Evolutionary conservation across 2,888 invertebrate genomes (phyloP).

Genomic region (Rosalia funebris): DNA sequence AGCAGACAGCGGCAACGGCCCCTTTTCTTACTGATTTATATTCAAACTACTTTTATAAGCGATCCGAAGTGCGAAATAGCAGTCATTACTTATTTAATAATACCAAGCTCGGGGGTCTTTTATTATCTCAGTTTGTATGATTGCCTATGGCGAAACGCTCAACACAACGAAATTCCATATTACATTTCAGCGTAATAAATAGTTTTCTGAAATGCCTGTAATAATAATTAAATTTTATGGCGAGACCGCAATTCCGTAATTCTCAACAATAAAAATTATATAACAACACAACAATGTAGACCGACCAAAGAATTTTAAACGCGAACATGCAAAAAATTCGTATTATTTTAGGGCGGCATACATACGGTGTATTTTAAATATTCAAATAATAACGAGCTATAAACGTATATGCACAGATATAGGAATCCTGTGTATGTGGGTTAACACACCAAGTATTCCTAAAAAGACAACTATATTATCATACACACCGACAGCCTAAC

Average conservation of each 20-base stretch:
- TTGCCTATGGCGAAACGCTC: not conserved
- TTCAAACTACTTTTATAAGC: constrained; percentile 18
- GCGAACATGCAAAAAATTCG: constrained; percentile 5
- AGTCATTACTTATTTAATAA: constrained; percentile 23
- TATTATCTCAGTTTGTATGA: constrained; percentile 14
- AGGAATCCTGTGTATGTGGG: too few species aligned
- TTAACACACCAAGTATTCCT: too few species aligned
- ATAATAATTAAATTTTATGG: constrained; percentile 36
- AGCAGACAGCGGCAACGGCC: constrained; percentile 12
- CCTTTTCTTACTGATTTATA: constrained; percentile 18
- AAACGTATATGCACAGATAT: too few species aligned
- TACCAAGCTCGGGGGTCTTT: constrained; percentile 14
- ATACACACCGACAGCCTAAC: too few species aligned
- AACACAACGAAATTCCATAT: constrained; percentile 16
- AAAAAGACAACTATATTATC: too few species aligned
- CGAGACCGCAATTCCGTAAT: constrained; percentile 28
- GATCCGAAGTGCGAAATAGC: constrained; percentile 20
- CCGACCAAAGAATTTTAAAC: constrained; percentile 15
- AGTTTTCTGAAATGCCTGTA: constrained; percentile 29
- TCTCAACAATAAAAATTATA: constrained; percentile 32
- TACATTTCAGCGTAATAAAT: constrained; percentile 28
- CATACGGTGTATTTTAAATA: too few species aligned
- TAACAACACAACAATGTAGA: constrained; percentile 32
- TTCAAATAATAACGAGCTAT: too few species aligned
- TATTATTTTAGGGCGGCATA: constrained; percentile 3